A percentile compares a stretch with the other conserved stretches of the same genome.
Conservation (phyloP, 2,888 invertebrate genomes). For the Tiliacea citrago region DNA sequence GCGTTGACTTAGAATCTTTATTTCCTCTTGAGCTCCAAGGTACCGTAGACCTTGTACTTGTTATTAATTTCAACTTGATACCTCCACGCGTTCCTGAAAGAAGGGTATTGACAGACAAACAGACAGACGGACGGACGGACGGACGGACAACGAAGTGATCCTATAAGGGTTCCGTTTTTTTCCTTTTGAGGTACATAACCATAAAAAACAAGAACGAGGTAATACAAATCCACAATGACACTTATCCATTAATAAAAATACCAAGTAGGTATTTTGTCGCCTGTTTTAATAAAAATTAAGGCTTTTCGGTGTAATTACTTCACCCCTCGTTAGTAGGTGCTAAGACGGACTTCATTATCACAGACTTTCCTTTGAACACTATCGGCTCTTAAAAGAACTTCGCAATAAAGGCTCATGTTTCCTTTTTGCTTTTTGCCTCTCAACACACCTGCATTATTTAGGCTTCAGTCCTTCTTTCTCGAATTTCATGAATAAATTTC, state of each 20-base stretch:
- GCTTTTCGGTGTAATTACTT: not conserved
- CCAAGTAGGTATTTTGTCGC: not conserved
- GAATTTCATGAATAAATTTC: slow-evolving; percentile 44
- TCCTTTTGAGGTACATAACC: too few species aligned
- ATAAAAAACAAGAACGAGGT: not conserved
- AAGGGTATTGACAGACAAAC: too few species aligned
- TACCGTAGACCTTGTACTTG: too few species aligned
- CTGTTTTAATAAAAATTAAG: not conserved
- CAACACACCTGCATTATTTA: slow-evolving; percentile 41
- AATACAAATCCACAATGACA: not conserved
- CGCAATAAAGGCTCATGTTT: slow-evolving; percentile 4
- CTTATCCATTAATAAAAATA: not conserved
- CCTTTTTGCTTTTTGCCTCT: slow-evolving; percentile 18
- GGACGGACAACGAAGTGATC: too few species aligned
- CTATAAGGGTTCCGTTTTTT: too few species aligned
- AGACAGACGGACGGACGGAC: too few species aligned
- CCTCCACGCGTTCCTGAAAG: too few species aligned
- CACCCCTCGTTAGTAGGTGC: not conserved
- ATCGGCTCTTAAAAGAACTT: slow-evolving; percentile 2
- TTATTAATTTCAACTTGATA: too few species aligned
- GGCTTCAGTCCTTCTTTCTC: slow-evolving; percentile 21
- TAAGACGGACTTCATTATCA: not conserved
- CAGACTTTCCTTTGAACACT: slow-evolving; percentile 6
- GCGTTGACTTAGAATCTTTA: too few species aligned
- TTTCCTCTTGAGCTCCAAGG: too few species aligned